Percentiles rank a stretch among this genome's conserved stretches.
Evolutionary conservation across 2,888 invertebrate genomes (phyloP).

Genomic region (Carterocephalus palaemon): DNA sequence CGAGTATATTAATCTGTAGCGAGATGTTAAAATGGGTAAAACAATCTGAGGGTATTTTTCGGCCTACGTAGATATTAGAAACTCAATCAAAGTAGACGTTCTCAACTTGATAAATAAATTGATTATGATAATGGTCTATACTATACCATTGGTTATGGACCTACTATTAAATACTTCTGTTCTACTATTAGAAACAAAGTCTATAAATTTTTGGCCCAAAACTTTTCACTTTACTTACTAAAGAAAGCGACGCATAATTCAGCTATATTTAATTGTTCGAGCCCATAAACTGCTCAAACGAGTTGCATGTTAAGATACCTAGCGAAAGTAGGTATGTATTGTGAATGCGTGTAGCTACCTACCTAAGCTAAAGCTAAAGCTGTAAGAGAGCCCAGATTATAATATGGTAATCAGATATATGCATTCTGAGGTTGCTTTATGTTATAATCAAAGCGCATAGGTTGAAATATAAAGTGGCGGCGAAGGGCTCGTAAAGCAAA

Average conservation of each 20-base stretch:
- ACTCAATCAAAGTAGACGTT: too few species aligned
- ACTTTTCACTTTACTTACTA: too few species aligned
- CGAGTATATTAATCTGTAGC: too few species aligned
- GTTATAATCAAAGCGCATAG: slow-evolving; percentile 39
- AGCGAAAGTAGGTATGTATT: slow-evolving; percentile 17
- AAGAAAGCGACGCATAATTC: neutral
- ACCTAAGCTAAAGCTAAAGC: slow-evolving; percentile 16
- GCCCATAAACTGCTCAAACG: slow-evolving; percentile 17
- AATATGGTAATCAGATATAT: slow-evolving; percentile 33
- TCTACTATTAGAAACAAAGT: too few species aligned
- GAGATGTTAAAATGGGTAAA: too few species aligned
- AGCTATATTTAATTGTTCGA: slow-evolving; percentile 1
- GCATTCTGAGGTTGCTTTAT: slow-evolving; percentile 33
- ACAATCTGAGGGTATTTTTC: too few species aligned
- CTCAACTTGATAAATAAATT: too few species aligned
- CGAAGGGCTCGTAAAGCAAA: slow-evolving; percentile 59
- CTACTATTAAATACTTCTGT: too few species aligned
- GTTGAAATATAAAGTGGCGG: slow-evolving; percentile 44
- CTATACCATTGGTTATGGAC: too few species aligned
- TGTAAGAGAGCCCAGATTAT: slow-evolving; percentile 24
- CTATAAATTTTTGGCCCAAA: too few species aligned
- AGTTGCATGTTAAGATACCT: slow-evolving; percentile 1
- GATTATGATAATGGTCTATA: too few species aligned
- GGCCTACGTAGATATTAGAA: too few species aligned
- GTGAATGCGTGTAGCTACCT: slow-evolving; percentile 1